phyloP scores from a whole-genome alignment of 2,888 invertebrate genomes.

The Aspidapion aeneum region DNA sequence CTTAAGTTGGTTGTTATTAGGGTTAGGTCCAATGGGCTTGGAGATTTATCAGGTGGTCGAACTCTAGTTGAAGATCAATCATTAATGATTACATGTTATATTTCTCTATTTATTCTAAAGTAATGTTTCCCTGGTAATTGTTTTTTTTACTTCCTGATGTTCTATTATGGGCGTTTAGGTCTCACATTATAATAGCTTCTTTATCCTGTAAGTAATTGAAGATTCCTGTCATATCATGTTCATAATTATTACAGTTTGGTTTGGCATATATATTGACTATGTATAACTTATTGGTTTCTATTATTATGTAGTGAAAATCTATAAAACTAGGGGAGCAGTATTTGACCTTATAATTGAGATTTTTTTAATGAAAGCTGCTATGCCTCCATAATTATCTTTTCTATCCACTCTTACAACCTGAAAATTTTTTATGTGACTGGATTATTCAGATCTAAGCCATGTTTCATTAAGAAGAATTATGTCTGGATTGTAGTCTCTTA shows the following conservation, averaged over 20 bases:
- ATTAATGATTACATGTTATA: slow-evolving; percentile 6
- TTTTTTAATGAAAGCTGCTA: slow-evolving; percentile 11
- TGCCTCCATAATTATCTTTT: slow-evolving; percentile 10
- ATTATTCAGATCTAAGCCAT: slow-evolving; percentile 11
- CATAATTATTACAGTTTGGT: not conserved
- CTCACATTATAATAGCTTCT: not conserved
- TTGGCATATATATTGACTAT: slow-evolving; percentile 2
- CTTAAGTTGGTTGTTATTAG: slow-evolving; percentile 1
- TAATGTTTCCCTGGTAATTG: not conserved
- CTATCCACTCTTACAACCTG: slow-evolving; percentile 11
- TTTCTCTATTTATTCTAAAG: not conserved
- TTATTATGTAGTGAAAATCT: not conserved
- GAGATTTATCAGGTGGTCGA: not conserved
- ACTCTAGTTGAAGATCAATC: not conserved
- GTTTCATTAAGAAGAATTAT: slow-evolving; percentile 12
- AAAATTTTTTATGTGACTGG: not conserved
- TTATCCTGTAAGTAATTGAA: not conserved
- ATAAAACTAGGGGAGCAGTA: not conserved
- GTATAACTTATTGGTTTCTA: not conserved
- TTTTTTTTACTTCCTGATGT: slow-evolving; percentile 2
- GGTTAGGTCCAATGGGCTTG: not conserved
- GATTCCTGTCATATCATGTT: not conserved
- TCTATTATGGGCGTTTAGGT: slow-evolving; percentile 12
- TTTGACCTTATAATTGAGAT: not conserved
- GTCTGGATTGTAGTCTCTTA: too few species aligned